Evolutionary conservation across 2,888 invertebrate genomes (phyloP), one percentile per base, ranked within the genome.

Genomic region (Cistogaster globosa): DNA sequence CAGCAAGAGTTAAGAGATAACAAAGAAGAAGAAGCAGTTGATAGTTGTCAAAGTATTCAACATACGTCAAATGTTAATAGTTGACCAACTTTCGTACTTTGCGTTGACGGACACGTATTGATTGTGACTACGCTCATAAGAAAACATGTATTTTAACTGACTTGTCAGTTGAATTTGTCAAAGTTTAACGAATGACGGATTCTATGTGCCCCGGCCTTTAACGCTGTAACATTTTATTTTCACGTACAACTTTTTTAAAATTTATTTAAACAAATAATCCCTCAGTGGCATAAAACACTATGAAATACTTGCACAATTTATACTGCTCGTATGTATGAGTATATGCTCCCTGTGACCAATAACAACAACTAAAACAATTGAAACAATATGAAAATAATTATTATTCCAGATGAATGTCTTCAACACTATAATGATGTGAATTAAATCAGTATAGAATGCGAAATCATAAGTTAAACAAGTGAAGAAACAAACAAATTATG

Each of bases 381-480:
- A 62, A 67, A 72, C 42, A 68, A 32, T 32, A 79, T 53, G 65
- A 69, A 84, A 68, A 72, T 57, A 80, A 71, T 60, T n/a, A n/a
- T 67, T 20, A 62, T 67, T 76, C 55, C 72, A 71, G 80, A 84
- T 84, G 81, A 68, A 84, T 81, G 81, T 53, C 53, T 68, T n/a
- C 63, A 5, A 38, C 62, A 74, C 22, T 12, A 38, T 63, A 84
- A 68, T 48, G 22, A 58, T 77, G 18, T 62, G 62, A 77, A 78
- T 65, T 57, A 60, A 75, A 75, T 85, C 82, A 85, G 85, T 85
- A 38, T 53, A 69, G 45, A 82, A 78, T 78, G 78, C 63, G 65
- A 85, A 82, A 74, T 51, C 82, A 82, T 60, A 82, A 74, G 82
- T 62, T 18, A 65, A 69, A 69, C 79, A 75, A 84, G 75, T 71